Conservation (phyloP, 2,113 vertebrate genomes). For the Leptobrachium ailaonicum region DNA sequence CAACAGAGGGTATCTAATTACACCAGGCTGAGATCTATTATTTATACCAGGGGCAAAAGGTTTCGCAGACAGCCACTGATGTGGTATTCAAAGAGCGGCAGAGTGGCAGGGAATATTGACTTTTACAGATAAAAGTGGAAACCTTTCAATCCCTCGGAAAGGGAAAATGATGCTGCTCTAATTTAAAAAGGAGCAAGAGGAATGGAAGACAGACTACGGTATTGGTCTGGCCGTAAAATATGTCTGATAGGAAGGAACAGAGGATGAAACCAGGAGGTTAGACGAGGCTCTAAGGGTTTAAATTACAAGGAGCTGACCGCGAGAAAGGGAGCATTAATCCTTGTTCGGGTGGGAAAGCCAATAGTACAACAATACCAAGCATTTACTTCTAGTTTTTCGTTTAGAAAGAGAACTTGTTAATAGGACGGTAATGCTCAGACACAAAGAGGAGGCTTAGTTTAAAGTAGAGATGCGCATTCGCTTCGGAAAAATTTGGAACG, state of each 20-base stretch:
- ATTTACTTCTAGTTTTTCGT: background rate
- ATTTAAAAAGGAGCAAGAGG: background rate
- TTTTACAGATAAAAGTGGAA: background rate
- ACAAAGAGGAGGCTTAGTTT: too few species aligned
- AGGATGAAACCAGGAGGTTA: background rate
- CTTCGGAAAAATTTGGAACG: too few species aligned
- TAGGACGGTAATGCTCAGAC: too few species aligned
- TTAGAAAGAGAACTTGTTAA: too few species aligned
- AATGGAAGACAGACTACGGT: background rate
- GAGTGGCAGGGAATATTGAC: background rate
- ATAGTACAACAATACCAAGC: background rate
- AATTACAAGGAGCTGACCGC: slow-evolving; percentile 4
- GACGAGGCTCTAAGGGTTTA: background rate
- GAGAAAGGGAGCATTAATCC: background rate
- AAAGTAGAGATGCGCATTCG: too few species aligned
- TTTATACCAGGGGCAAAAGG: slow-evolving; percentile 21
- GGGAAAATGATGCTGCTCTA: background rate
- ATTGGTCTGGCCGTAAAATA: background rate
- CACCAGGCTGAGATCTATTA: slow-evolving; percentile 22
- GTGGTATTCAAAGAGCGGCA: slow-evolving; percentile 9
- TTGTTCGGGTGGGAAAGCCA: background rate
- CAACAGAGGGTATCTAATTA: slow-evolving; percentile 31
- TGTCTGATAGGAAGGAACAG: background rate
- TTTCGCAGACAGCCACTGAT: background rate
- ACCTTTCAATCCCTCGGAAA: background rate